These are phyloP conservation scores for Danio choprae DNA, from an alignment of 2,797 vertebrate genomes.

Conservation along the genomic window DNA sequence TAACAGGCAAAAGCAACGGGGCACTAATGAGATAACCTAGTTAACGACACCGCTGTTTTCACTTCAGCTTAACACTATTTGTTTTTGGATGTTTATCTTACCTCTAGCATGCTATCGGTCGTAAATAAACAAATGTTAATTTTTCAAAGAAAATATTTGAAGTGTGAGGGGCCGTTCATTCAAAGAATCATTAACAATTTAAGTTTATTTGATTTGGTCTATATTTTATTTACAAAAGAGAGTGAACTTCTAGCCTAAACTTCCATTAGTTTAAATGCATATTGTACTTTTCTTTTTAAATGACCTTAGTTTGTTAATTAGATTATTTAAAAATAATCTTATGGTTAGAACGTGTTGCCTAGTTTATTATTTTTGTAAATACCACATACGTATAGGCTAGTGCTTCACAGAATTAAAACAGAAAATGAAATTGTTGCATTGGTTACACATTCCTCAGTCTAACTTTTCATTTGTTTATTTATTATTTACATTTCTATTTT, in stretches of 20 bases:
- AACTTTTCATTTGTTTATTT: background rate
- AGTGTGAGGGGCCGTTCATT: constrained; percentile 20
- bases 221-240: too few relatives aligned
- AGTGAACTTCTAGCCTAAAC: too few relatives aligned
- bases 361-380: background rate
- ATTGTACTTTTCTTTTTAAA: too few relatives aligned
- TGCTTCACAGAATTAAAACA: background rate
- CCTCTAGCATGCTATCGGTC: constrained; percentile 56
- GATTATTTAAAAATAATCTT: too few relatives aligned
- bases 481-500: too few relatives aligned
- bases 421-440: background rate
- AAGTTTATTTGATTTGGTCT: too few relatives aligned
- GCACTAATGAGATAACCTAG: constrained; percentile 74
- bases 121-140: constrained; percentile 66
- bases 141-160: constrained; percentile 36
- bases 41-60: constrained; percentile 64
- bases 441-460: background rate
- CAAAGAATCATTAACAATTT: background rate
- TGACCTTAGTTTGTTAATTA: too few relatives aligned
- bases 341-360: too few relatives aligned
- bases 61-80: constrained; percentile 75
- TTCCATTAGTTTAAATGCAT: too few relatives aligned
- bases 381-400: background rate
- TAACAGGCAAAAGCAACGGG: constrained; percentile 69
- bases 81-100: constrained; percentile 75